Evolutionary conservation across 2,797 vertebrate genomes (phyloP), one percentile per base, ranked within the genome.

Genomic region (Zalophus californianus): DNA sequence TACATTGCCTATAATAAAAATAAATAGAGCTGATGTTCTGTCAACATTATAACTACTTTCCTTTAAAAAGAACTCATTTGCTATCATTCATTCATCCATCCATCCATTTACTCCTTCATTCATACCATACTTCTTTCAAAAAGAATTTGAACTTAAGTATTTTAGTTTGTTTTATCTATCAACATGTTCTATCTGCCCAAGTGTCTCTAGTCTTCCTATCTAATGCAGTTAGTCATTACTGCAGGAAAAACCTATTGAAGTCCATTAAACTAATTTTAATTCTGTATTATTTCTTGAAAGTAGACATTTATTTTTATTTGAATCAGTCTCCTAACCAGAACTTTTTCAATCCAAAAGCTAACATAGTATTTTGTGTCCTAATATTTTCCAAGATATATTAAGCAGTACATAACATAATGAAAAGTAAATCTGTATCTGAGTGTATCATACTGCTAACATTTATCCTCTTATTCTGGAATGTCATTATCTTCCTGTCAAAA

Each of bases 121-220:
- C 64, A 91, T 2, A 82, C 5, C 25, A 86, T 27, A 60, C 7
- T 9, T 92, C 87, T 97, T 96, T 93, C 41, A 80, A 77, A 84
- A 79, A 52, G 54, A 79, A 62, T 64, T 52, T 29, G 44, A 66
- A 90, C 9, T 66, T 82, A 73, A 52, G 75, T 6, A 32, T 70
- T 77, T 96, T n/a, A n/a, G 29, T 78, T 87, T n/a, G 41, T 90
- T 92, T 93, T 60, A 72, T 58, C 32, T 87, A 20, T 68, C 62
- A 38, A 41, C 10, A 80, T 5, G 3, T 66, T 93, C 52, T 50
- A 29, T 75, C 79, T 52, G 56, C 48, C 41, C 44, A 35, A 4
- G 32, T 3, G 32, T 62, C 7, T 77, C 68, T 20, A 11, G 3
- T 84, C 7, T 60, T 75, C 68, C 21, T 56, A 23, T 41, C 32